phyloP scores from a whole-genome alignment of 2,113 vertebrate genomes.

The Tor tambroides region DNA sequence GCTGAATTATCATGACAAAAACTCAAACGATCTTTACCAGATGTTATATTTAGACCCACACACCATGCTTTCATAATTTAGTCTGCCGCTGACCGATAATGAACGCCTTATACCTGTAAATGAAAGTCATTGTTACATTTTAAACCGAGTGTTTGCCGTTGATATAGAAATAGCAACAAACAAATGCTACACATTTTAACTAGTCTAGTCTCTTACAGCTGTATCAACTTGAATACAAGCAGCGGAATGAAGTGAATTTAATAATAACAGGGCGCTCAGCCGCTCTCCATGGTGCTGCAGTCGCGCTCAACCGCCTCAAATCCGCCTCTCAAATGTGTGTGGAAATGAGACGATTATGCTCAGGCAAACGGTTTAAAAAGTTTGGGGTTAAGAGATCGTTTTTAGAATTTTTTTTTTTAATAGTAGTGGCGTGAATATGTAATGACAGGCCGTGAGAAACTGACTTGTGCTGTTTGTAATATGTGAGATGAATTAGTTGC shows the following conservation, averaged over 20 bases:
- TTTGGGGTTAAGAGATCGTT: not conserved
- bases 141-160: not conserved
- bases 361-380: not conserved
- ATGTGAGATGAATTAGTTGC: not conserved
- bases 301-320: not conserved
- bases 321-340: too few relatives aligned
- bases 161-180: not conserved
- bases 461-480: not conserved
- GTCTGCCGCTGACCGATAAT: not conserved
- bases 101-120: not conserved
- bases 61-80: not conserved
- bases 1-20: constrained; percentile 18
- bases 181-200: not conserved
- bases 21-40: not conserved
- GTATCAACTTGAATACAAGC: not conserved
- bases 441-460: not conserved
- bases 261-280: constrained; percentile 34
- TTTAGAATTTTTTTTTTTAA: not conserved
- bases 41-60: not conserved
- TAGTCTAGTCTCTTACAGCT: not conserved
- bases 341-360: not conserved
- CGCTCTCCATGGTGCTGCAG: constrained; percentile 77
- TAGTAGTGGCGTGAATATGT: not conserved
- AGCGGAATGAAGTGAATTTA: constrained; percentile 17
- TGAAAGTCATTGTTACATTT: not conserved